phyloP scores from a whole-genome alignment of 2,888 invertebrate genomes.

The Choristoneura rosaceana region DNA sequence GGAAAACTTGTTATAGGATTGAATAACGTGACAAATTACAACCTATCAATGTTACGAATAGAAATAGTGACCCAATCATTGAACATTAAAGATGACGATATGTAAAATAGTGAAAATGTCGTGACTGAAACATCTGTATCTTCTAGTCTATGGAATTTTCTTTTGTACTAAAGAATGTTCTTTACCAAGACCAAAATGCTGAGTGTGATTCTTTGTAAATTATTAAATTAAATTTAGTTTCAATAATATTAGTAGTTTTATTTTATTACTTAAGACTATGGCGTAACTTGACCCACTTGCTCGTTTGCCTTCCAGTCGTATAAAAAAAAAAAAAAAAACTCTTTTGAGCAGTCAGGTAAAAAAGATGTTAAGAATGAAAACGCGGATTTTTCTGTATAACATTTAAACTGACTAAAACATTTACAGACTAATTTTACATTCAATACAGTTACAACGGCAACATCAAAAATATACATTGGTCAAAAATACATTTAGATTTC shows the following conservation, averaged over 20 bases:
- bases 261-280: conserved; percentile 22
- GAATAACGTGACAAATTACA: no score
- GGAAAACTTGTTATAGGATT: no score
- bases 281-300: no score
- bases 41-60: no score
- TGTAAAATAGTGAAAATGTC: not conserved
- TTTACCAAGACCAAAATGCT: conserved; percentile 20
- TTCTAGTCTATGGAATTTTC: conserved; percentile 24
- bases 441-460: conserved; percentile 31
- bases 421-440: conserved; percentile 16
- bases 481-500: conserved; percentile 5
- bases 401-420: not conserved
- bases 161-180: conserved; percentile 15
- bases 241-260: conserved; percentile 43
- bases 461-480: conserved; percentile 28
- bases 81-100: not conserved
- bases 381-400: not conserved
- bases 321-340: no score
- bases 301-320: no score
- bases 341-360: no score
- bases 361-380: not conserved
- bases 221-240: conserved; percentile 53
- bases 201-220: conserved; percentile 50
- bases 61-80: no score
- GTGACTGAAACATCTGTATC: not conserved